Percentiles rank a stretch among this genome's conserved stretches.
phyloP scores from a whole-genome alignment of 2,113 vertebrate species.

The Dasyurus viverrinus region DNA sequence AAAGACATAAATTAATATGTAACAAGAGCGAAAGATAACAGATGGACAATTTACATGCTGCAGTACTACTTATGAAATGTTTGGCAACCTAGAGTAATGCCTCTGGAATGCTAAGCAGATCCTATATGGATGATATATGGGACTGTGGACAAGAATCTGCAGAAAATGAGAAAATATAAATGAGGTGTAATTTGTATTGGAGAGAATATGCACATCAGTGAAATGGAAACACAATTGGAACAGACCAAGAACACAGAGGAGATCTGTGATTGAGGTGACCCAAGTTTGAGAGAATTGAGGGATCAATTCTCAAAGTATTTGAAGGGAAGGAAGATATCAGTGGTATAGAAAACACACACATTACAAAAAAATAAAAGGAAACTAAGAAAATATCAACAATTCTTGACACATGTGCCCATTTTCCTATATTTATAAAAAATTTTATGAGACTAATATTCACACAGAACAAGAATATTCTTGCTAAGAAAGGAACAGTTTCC shows the following conservation, averaged over 20 bases:
- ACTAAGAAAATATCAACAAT: neutral
- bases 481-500: neutral
- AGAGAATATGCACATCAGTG: neutral
- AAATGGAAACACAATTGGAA: neutral
- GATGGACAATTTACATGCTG: neutral
- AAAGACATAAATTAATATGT: neutral
- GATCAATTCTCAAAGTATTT: neutral
- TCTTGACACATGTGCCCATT: neutral
- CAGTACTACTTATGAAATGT: neutral
- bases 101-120: neutral
- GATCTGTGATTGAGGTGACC: neutral
- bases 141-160: neutral
- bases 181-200: neutral
- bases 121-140: neutral
- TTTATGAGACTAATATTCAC: neutral
- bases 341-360: neutral
- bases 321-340: neutral
- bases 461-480: neutral
- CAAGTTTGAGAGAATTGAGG: neutral
- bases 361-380: neutral
- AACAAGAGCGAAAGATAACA: neutral
- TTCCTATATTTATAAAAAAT: neutral
- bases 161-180: neutral
- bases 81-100: neutral
- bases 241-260: neutral